Evolutionary conservation across 2,888 invertebrate species (phyloP), one percentile per base, ranked within the genome.

Genomic region (Ernsta delagoae): DNA sequence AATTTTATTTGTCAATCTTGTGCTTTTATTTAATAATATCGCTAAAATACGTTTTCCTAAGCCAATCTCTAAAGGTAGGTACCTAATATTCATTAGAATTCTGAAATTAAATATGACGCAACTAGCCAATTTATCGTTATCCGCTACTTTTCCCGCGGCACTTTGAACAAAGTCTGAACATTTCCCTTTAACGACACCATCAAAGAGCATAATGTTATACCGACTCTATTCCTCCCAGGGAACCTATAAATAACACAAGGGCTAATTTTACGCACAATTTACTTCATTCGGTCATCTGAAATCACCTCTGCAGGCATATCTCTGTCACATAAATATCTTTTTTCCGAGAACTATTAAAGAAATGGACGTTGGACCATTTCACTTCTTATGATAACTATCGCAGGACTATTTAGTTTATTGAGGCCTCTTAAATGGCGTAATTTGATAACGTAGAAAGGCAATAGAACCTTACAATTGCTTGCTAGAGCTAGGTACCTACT

Each of bases 181-280:
- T 12, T 16, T 62, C 48, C 56, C 31, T 62, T 62, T 62, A 68
- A 68, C 68, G 62, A 62, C 68, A 62, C 61, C 41, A 68, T 67
- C 62, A 24, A 57, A 62, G 57, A 57, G 43, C 57, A 34, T 34
- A 57, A 36, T 56, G 57, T 57, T 62, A 48, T 56, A 34, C 65
- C 48, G n/a, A 11, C 50, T 54, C 48, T 57, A 62, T 57, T 62
- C 56, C 31, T 62, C 68, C 68, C 68, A 41, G 57, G 68, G 62
- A 68, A 48, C 68, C 62, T 48, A 68, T 68, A 68, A 68, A 68
- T 68, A 59, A 68, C 62, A 24, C 66, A 45, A 53, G 62, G 11
- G 48, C 57, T 68, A 68, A 68, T 68, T 68, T 68, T 62, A 68
- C 68, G 68, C 62, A 57, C 62, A 68, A 62, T 68, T 68, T 68